Conservation (phyloP, 2,888 invertebrate species). For the Orchesella flavescens region DNA sequence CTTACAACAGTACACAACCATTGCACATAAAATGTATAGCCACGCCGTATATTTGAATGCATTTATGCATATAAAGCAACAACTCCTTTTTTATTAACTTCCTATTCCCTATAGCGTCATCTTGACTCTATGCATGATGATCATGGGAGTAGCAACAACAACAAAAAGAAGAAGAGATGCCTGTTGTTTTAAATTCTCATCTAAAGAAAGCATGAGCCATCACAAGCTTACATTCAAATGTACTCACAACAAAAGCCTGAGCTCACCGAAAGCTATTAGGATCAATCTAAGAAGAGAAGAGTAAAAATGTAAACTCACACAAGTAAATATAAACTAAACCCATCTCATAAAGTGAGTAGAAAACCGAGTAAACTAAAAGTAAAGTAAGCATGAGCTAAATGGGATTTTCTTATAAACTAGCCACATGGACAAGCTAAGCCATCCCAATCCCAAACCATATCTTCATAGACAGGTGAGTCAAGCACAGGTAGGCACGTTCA, state of each 20-base stretch:
- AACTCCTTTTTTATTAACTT: neutral
- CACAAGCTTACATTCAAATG: too few relatives aligned
- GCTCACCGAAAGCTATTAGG: too few relatives aligned
- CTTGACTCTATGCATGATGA: neutral
- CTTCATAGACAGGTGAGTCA: constrained; percentile 59
- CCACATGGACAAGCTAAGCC: constrained; percentile 29
- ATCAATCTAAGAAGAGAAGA: neutral
- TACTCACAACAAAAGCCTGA: too few relatives aligned
- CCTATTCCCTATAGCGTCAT: neutral
- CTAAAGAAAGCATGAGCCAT: neutral
- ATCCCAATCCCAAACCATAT: constrained; percentile 22
- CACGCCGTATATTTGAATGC: too few relatives aligned
- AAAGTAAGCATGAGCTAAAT: constrained; percentile 36
- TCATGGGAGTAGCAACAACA: constrained; percentile 25
- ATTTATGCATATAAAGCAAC: neutral
- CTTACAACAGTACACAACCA: too few relatives aligned
- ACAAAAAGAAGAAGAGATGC: neutral
- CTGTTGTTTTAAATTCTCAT: neutral
- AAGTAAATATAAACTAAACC: neutral
- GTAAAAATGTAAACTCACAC: constrained; percentile 18
- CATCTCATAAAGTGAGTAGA: neutral
- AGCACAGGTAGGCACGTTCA: constrained; percentile 19
- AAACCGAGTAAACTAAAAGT: constrained; percentile 13
- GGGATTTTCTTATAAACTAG: constrained; percentile 51
- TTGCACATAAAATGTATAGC: too few relatives aligned